Base-by-base conservation (phyloP, 2,113 vertebrate genomes). In the Triplophysa rosa region DNA sequence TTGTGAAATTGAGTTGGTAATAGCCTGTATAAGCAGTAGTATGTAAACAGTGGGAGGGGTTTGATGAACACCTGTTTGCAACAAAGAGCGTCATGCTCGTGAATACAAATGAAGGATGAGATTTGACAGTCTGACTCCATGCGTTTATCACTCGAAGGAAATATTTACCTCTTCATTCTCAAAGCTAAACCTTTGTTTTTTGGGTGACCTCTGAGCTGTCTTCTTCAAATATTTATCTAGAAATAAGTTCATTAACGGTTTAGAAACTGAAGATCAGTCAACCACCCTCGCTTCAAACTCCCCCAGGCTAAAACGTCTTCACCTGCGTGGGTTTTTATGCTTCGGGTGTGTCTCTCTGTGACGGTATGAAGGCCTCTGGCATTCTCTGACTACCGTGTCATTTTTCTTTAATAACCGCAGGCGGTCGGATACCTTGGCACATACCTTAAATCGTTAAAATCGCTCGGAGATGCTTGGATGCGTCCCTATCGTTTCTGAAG, bases 1-100 rank as follows among this genome's bases (percentile, higher is more conserved):
- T 63, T 12, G 68, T 75, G 75, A 78, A 84, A 84, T 74, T 72
- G 65, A 84, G 69, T 84, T 81, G 17, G 79, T 84, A 81, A 84
- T 84, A 67, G 75, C 58, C 59, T 56, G 64, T 68, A 84, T 75
- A 72, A 78, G 76, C 65, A 49, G 80, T 54, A 75, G 79, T 84
- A 81, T 76, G 70, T 77, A 84, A 84, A 79, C 79, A 70, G 21
- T 6, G 45, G 37, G 56, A 64, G 58, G 40, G 42, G 69, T 68
- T 77, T 71, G 61, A 19, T 37, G 65, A 78, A 69, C 67, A 80
- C 70, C 68, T 68, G 83, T 67, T 81, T 37, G 21, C n/a, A 56
- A 40, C 49, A 59, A 80, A 72, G 19, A 80, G 47, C 10, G 21
- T 67, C 45, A 26, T 37, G 45, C 26, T 64, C 72, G 26, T 42